A percentile compares a stretch with the other conserved stretches of the same genome.
These are phyloP conservation scores for Varanus komodoensis DNA, from an alignment of 2,113 vertebrate genomes.

Conservation along the genomic window DNA sequence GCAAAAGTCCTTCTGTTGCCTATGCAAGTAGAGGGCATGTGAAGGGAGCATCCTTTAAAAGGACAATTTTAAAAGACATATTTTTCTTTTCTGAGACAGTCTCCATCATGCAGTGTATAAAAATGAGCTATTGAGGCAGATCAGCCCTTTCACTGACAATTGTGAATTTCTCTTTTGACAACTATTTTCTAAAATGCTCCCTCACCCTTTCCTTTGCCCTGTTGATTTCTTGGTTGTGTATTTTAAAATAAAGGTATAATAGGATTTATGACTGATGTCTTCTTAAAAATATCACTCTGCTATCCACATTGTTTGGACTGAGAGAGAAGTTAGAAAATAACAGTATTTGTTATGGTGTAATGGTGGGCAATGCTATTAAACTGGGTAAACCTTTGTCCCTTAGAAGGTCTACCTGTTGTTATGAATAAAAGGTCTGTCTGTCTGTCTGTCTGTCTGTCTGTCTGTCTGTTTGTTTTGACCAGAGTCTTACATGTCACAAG, in stretches of 20 bases:
- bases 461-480: not conserved
- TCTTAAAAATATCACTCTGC: constrained; percentile 20
- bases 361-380: not conserved
- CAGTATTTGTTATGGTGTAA: not conserved
- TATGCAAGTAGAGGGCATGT: too few species aligned
- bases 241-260: not conserved
- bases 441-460: too few species aligned
- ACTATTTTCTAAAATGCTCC: not conserved
- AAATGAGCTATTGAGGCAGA: too few species aligned
- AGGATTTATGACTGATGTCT: constrained; percentile 3
- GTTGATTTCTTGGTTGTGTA: not conserved
- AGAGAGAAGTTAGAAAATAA: not conserved
- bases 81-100: too few species aligned
- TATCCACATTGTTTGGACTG: not conserved
- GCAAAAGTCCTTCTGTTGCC: too few species aligned
- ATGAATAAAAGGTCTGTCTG: not conserved
- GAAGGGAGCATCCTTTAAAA: too few species aligned
- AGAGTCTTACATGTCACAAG: not conserved
- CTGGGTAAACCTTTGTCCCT: not conserved
- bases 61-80: too few species aligned
- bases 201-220: accelerated
- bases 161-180: not conserved
- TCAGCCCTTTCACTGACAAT: too few species aligned
- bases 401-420: not conserved
- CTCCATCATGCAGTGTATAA: too few species aligned